Evolutionary conservation across 1,140 invertebrate species (phyloP).

Genomic region (Drosophila busckii): DNA sequence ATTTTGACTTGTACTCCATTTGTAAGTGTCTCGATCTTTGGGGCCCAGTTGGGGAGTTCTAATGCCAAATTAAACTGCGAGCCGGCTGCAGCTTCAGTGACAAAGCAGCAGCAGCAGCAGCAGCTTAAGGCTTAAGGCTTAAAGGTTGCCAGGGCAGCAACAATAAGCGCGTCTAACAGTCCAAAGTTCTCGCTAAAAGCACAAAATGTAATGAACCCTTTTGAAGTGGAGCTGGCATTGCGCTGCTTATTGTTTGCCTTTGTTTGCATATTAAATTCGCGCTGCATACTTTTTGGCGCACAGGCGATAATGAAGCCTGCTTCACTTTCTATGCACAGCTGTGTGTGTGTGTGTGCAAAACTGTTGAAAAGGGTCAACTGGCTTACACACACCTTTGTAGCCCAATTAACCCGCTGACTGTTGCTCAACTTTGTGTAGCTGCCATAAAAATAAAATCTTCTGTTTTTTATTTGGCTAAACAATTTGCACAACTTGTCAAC

Average conservation of each 20-base stretch:
- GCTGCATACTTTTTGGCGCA: slow-evolving; percentile 52
- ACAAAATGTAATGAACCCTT: slow-evolving; percentile 30
- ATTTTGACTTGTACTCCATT: slow-evolving; percentile 30
- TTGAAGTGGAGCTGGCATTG: slow-evolving; percentile 22
- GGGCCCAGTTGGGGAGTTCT: slow-evolving; percentile 4
- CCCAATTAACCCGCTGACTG: too few relatives aligned
- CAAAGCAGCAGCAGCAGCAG: slow-evolving; percentile 21
- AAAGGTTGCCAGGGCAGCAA: too few relatives aligned
- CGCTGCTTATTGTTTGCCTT: slow-evolving; percentile 50
- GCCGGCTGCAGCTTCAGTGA: slow-evolving; percentile 37
- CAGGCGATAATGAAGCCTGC: slow-evolving; percentile 64
- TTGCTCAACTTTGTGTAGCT: too few relatives aligned
- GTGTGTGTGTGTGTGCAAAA: too few relatives aligned
- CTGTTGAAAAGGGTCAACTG: too few relatives aligned
- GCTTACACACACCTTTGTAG: too few relatives aligned
- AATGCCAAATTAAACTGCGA: slow-evolving; percentile 45
- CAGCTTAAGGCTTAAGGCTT: too few relatives aligned
- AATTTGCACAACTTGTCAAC: too few relatives aligned
- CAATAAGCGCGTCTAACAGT: too few relatives aligned
- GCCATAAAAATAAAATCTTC: too few relatives aligned
- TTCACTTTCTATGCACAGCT: slow-evolving; percentile 40
- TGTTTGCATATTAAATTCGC: slow-evolving; percentile 62
- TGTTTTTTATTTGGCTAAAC: too few relatives aligned
- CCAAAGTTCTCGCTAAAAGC: too few relatives aligned
- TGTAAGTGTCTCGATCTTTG: slow-evolving; percentile 25